A percentile compares a stretch with the other conserved stretches of the same genome.
Conservation (phyloP, 2,888 invertebrate species). For the Capitulum mitella region DNA sequence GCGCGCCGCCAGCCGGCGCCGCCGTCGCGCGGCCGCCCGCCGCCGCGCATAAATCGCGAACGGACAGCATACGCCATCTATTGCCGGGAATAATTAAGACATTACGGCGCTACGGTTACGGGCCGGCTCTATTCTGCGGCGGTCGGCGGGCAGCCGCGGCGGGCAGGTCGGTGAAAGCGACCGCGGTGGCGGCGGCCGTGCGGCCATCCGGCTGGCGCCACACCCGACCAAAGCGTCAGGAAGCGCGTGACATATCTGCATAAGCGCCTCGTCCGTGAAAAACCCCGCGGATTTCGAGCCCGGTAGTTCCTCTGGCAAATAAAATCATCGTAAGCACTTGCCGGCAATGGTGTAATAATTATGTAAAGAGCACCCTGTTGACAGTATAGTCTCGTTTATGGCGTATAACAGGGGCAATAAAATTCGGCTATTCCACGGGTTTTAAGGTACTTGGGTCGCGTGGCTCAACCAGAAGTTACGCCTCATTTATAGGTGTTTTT, state of each 20-base stretch:
- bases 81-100: slow-evolving; percentile 17
- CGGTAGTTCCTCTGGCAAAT: neutral
- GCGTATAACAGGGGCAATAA: slow-evolving; percentile 24
- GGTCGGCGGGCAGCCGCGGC: neutral
- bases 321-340: slow-evolving; percentile 11
- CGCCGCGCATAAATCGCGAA: neutral
- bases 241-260: neutral
- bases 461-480: neutral
- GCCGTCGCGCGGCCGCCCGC: neutral
- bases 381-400: slow-evolving; percentile 20
- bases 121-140: neutral
- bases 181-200: neutral
- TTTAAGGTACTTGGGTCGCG: slow-evolving; percentile 7
- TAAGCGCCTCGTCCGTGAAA: neutral
- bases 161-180: neutral
- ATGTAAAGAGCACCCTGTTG: slow-evolving; percentile 24
- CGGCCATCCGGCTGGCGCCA: too few species aligned
- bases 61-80: slow-evolving; percentile 24
- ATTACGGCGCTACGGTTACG: slow-evolving; percentile 14
- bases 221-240: neutral
- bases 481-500: slow-evolving; percentile 1
- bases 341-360: slow-evolving; percentile 20
- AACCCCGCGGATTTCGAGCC: neutral
- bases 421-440: slow-evolving; percentile 19
- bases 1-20: slow-evolving; percentile 4